phyloP scores from a whole-genome alignment of 2,797 vertebrate species.

The Ceryle rudis region DNA sequence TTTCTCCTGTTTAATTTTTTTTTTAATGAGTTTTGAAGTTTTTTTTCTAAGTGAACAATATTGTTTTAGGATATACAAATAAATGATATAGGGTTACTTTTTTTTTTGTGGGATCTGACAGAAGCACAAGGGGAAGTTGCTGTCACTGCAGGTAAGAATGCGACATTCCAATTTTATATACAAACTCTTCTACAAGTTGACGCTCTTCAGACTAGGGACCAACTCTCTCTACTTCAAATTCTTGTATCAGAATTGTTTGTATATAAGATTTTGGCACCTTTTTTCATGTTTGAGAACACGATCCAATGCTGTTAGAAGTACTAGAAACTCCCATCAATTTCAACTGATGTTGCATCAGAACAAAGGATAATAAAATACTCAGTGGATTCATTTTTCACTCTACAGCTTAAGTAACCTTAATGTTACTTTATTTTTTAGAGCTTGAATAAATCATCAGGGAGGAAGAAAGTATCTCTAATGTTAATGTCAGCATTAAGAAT shows the following conservation, averaged over 20 bases:
- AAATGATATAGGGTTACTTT: background rate
- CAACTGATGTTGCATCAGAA: background rate
- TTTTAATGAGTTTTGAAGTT: background rate
- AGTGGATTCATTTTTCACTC: background rate
- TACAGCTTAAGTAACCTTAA: background rate
- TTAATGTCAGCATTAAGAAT: background rate
- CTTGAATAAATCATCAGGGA: background rate
- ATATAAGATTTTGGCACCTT: background rate
- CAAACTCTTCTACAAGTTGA: background rate
- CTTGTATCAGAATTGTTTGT: background rate
- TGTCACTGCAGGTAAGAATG: background rate
- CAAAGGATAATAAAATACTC: background rate
- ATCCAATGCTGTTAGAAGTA: background rate
- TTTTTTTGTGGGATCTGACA: background rate
- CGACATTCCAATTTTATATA: background rate
- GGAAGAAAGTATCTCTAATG: background rate
- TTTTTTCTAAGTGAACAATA: background rate
- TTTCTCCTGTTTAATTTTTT: background rate
- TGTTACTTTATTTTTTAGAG: background rate
- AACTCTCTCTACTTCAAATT: background rate
- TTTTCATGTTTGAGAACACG: background rate
- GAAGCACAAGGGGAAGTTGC: rapidly evolving
- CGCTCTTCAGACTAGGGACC: background rate
- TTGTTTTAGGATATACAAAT: background rate
- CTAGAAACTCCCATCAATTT: background rate